Evolutionary conservation across 2,888 invertebrate species (phyloP), one percentile per base, ranked within the genome.

Genomic region (Limnephilus auricula): DNA sequence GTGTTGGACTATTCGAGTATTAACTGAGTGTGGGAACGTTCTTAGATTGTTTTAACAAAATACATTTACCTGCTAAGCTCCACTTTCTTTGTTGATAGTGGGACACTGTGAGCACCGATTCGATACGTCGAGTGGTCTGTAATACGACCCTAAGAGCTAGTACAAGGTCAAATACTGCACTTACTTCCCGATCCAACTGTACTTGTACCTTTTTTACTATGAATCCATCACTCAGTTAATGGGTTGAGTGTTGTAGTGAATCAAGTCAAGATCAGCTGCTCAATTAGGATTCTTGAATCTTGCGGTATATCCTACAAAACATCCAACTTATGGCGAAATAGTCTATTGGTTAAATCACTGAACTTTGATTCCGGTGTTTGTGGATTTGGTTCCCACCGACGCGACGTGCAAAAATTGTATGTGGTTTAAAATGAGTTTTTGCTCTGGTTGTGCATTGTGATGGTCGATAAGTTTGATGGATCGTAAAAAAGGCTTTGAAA

Each of bases 121-220:
- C 34, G 10, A 34, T 18, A 25, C 15, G n/a, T 65, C 3, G n/a
- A 32, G 10, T 12, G 50, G 34, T 78, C 78, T 78, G 25, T 79
- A 88, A 34, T 88, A 34, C 9, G 87, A 34, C 3, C 87, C 31
- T 37, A 12, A 34, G 87, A 78, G 78, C 79, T 78, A 79, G 87
- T 88, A 78, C 87, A 88, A 88, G 87, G 87, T 88, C 87, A 88
- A 78, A 80, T 65, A 83, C 90, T 90, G 90, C 90, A 90, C 65
- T 90, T 34, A 83, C 90, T 83, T 90, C 90, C 83, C 90, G 83
- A 65, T 65, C 31, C 90, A 90, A 80, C 90, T 90, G 87, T 88
- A 88, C 87, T 88, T 34, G 86, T 88, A 25, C 87, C 87, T 88
- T 78, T 88, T 88, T 88, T 78, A 78, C 78, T 88, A 32, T 78